Conservation (phyloP, 2,888 invertebrate genomes). For the Trichogramma evanescens region DNA sequence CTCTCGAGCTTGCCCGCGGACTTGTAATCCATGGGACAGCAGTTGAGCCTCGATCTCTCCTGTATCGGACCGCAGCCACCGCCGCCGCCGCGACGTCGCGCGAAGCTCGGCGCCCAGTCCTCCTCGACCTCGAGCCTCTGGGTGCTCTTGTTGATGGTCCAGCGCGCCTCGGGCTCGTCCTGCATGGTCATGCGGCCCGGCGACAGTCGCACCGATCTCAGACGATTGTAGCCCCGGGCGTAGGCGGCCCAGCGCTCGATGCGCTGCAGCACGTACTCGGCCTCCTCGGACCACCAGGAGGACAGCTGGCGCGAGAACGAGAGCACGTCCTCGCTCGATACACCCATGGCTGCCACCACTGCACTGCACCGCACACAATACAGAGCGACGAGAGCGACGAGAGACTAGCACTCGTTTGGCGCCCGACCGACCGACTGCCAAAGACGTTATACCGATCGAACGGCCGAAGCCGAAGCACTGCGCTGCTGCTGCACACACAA, state of each 20-base stretch:
- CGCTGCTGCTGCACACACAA: too few relatives aligned
- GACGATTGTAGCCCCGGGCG: conserved; percentile 41
- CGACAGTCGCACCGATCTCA: conserved; percentile 35
- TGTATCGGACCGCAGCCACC: background rate
- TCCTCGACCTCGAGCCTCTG: conserved; percentile 31
- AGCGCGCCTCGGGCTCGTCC: conserved; percentile 25
- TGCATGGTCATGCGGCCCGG: conserved; percentile 36
- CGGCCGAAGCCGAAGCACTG: too few relatives aligned
- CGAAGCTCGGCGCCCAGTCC: conserved; percentile 21
- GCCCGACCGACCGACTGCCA: conserved; percentile 9
- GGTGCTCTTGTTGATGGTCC: conserved; percentile 27
- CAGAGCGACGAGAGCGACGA: too few relatives aligned
- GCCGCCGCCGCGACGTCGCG: too few relatives aligned
- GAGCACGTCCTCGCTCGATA: conserved; percentile 8
- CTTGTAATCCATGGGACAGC: conserved; percentile 38
- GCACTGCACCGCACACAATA: background rate
- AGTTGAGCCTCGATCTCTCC: conserved; percentile 32
- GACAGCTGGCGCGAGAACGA: conserved; percentile 26
- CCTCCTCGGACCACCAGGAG: conserved; percentile 44
- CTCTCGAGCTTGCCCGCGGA: conserved; percentile 39
- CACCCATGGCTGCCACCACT: conserved; percentile 8
- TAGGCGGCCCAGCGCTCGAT: conserved; percentile 42
- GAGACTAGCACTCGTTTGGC: background rate
- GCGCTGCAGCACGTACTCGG: conserved; percentile 39
- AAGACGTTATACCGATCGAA: background rate